Evolutionary conservation across 2,113 vertebrate species (phyloP), one percentile per base, ranked within the genome.

Genomic region (Prolemur simus): DNA sequence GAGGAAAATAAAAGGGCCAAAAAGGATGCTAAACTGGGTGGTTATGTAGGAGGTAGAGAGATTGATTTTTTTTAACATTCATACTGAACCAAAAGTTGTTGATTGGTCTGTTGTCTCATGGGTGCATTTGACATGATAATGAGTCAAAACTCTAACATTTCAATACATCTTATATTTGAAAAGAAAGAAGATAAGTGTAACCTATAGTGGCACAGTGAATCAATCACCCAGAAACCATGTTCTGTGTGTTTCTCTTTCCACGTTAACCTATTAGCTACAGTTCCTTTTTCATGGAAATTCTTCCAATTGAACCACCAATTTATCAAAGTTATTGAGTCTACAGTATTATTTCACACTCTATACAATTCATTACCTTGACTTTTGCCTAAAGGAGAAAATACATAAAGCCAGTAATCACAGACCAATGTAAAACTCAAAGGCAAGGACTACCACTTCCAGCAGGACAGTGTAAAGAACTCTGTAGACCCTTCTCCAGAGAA

Each of bases 391-490:
- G 63, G 78, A 78, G 52, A 89, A 89, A 94, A 91, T 88, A 78
- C 34, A 63, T 63, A 93, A 95, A 94, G 87, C 6, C 14, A 87
- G 37, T 81, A 80, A 74, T 92, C 76, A 66, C 63, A 17, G 37
- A 92, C 76, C 76, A 89, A 47, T 91, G 14, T 73, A 92, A 81
- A 95, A 89, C 73, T 88, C 49, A 96, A 95, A 93, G 45, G 29
- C 47, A 84, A 87, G 17, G 56, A 82, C 69, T 45, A 78, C 42
- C 23, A 49, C 14, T 78, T 97, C 14, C 27, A 52, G 27, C 9
- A 86, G n/a, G 37, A 45, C 23, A 42, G 14, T 32, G 8, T 47
- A 58, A 71, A 77, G 37, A 52, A 25, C n/a, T 80, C 86, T 52
- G 27, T 13, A 77, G 39, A 83, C 10, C 25, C 29, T 96, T 71